Evolutionary conservation across 2,888 invertebrate genomes (phyloP), one percentile per base, ranked within the genome.

Genomic region (Spialia ferax): DNA sequence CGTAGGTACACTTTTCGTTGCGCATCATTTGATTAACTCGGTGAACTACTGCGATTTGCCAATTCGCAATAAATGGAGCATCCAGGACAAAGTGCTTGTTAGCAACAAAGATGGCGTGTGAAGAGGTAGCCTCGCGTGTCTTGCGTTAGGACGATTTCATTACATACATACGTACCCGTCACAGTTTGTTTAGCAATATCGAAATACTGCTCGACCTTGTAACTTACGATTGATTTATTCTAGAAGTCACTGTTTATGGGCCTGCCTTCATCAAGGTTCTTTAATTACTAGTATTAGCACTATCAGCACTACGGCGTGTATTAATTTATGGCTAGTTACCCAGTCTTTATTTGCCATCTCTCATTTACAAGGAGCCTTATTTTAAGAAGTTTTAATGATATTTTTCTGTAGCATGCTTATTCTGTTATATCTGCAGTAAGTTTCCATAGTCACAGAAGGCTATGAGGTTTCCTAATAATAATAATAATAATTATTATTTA

Each of bases 41-140:
- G 7, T 23, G 22, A 52, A 22, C 10, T 20, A 50, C 18, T 59
- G 59, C 45, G 45, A 63, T 50, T 55, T 42, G 55, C 42, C 54
- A 55, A 63, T 55, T 55, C 20, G 29, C 29, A 63, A 42, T 63
- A 55, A 55, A 45, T 45, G 55, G 55, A 55, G 45, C 63, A 45
- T 63, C 63, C 63, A 63, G 63, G 63, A 55, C 63, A 42, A 54
- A 23, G 38, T 63, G 26, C 54, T 63, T 22, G 35, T 52, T 55
- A 42, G 18, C 18, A 55, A 29, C 54, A 42, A 55, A 45, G 29
- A 45, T 55, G 42, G 20, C 63, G 55, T 55, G 63, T 55, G 26
- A 45, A 54, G 38, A 45, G 45, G 29, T 22, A 45, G 29, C 55
- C 18, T 63, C 55, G 63, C 63, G 63, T 63, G 63, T 55, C 42